Percentiles rank a stretch among this genome's conserved stretches.
Conservation (phyloP, 2,797 vertebrate genomes). For the Sebastes wilsoni region DNA sequence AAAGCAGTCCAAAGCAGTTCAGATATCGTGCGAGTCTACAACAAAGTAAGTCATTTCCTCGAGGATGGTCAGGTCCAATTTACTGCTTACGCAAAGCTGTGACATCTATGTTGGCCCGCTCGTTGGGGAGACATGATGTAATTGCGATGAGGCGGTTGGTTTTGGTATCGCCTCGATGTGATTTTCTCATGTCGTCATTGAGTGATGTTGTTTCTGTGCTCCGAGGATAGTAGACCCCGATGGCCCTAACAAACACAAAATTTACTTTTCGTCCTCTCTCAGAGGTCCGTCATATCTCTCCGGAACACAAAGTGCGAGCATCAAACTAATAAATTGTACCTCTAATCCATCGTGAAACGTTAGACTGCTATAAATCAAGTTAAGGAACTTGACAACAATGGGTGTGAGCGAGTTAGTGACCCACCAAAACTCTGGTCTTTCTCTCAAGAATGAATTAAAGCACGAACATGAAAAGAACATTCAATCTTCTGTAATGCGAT, state of each 20-base stretch:
- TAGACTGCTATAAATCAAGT: conserved; percentile 62
- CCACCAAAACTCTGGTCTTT: conserved; percentile 35
- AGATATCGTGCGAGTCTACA: conserved; percentile 36
- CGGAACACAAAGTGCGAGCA: conserved; percentile 59
- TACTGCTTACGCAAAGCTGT: conserved; percentile 37
- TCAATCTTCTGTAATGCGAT: background rate
- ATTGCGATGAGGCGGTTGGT: conserved; percentile 51
- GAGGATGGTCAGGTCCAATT: conserved; percentile 32
- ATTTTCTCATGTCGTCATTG: conserved; percentile 59
- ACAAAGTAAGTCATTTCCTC: conserved; percentile 39
- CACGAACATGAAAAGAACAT: background rate
- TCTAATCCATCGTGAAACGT: conserved; percentile 63
- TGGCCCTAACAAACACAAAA: conserved; percentile 53
- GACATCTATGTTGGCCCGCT: conserved; percentile 27
- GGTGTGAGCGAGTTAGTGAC: conserved; percentile 53
- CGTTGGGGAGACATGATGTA: conserved; percentile 35
- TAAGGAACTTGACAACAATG: conserved; percentile 62
- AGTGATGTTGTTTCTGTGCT: conserved; percentile 46
- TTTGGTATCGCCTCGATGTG: conserved; percentile 58
- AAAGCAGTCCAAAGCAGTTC: conserved; percentile 45
- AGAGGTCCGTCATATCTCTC: conserved; percentile 50
- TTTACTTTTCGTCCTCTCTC: conserved; percentile 36
- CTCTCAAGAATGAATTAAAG: conserved; percentile 38
- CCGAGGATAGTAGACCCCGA: conserved; percentile 36
- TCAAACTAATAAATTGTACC: conserved; percentile 63